Base-by-base conservation (phyloP, 2,888 invertebrate species). In the Drosophila pseudotakahashii region DNA sequence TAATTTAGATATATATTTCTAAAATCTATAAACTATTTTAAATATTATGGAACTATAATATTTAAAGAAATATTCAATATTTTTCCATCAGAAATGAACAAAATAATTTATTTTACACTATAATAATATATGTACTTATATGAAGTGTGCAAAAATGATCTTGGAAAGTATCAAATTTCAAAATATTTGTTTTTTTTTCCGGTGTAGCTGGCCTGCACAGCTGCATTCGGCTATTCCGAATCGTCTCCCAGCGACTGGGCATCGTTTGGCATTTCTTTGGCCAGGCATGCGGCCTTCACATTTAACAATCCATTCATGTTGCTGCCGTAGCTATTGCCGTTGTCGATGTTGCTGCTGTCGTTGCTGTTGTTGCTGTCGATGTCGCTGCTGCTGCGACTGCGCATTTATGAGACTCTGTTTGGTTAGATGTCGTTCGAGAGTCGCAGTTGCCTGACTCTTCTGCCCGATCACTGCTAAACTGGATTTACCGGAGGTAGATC, bases 351-450 rank as follows among this genome's bases (percentile, higher is more conserved):
- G 63, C n/a, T 44, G 61, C 53, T 73, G 73, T 57, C 53, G 45
- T 4, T 47, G 60, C 7, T 5, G 47, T 6, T 53, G 77, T 64
- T 57, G 77, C 63, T 77, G 73, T 57, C 53, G 45, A 7, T 47
- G 60, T 10, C 11, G 47, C 7, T 53, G 77, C 67, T 57, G 77
- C 63, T 77, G 81, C 79, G 81, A 73, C 85, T 78, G 85, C 76
- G 85, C 81, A 82, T 78, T 82, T 84, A 84, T 84, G 77, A 81
- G 74, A 36, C 55, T 63, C 52, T 48, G 50, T 63, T 70, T 74
- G 58, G 55, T 48, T 48, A 48, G 47, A 58, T 58, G 23, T 58
- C 50, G 45, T 34, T 48, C n/a, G 59, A 66, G 58, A 60, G 62
- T 71, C 30, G 61, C 50, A 23, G 54, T 37, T 19, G 37, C 10